Evolutionary conservation across 2,797 vertebrate genomes (phyloP), one percentile per base, ranked within the genome.

Genomic region (Sebastiscus tertius): DNA sequence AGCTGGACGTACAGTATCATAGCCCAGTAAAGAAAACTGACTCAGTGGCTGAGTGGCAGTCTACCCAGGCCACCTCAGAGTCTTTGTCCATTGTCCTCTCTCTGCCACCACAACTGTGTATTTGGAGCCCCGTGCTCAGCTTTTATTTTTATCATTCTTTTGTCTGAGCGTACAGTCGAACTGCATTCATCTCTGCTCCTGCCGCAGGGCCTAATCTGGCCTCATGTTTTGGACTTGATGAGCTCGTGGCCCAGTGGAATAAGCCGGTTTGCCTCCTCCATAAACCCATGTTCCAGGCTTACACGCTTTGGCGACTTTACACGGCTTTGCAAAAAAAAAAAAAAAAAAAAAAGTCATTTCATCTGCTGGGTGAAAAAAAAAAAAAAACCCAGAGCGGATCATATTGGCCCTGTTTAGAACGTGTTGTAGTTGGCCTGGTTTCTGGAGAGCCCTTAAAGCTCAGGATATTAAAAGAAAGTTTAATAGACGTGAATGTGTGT

Each of bases 151-250:
- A 86, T 80, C 79, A 14, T 64, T 46, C 72, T 84, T 90, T 88
- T 90, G 87, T 89, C 55, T 55, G 81, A 61, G 75, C 18, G 0
- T 79, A 64, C 39, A 87, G 79, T 86, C 34, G 2, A 56, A 74
- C 80, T 61, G 66, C 67, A 16, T 74, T 88, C 73, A 77, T 86
- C 85, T 86, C 74, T 60, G 31, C 83, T 87, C 54, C 84, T 42
- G 72, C 86, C 10, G 58, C 77, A 56, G 81, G 75, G 73, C 84
- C 87, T 93, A 94, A 94, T 95, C 94, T 90, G 85, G 90, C 90
- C 81, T 84, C 87, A 71, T 94, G 92, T 93, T 94, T 86, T 91
- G 88, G 89, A 80, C 89, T 89, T 85, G 84, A 93, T 92, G 93
- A 92, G 92, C 85, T 83, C 2, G 81, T 89, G 90, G 91, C 88